Percentiles rank a stretch among this genome's conserved stretches.
Evolutionary conservation across 2,888 invertebrate genomes (phyloP).

Genomic region (Trichacis sp.): DNA sequence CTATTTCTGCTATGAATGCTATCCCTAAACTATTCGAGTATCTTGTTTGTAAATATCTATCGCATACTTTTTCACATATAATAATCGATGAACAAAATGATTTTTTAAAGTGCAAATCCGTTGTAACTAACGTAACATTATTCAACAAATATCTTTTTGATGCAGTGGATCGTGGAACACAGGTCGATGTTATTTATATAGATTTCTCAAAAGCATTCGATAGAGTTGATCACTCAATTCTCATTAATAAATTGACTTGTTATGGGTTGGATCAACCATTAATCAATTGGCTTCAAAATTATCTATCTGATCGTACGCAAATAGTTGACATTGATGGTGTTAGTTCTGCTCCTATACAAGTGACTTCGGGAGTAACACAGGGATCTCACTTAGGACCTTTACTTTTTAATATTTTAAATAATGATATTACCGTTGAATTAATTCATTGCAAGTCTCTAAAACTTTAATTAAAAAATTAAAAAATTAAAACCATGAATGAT

Average conservation of each 20-base stretch:
- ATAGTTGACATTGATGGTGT: no score
- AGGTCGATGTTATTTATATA: constrained; percentile 27
- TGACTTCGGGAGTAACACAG: no score
- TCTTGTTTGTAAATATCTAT: neutral
- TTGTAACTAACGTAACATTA: constrained; percentile 17
- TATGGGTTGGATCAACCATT: neutral
- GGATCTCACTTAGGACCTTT: no score
- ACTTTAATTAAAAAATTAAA: no score
- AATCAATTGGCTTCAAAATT: neutral
- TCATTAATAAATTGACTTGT: constrained; percentile 3
- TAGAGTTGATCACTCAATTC: constrained; percentile 14
- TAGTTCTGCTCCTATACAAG: no score
- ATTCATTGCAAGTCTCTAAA: no score
- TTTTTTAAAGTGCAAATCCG: constrained; percentile 19
- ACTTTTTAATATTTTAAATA: no score
- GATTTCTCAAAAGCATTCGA: constrained; percentile 31
- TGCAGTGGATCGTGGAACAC: neutral
- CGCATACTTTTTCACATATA: neutral
- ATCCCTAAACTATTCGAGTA: constrained; percentile 23
- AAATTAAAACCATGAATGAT: no score
- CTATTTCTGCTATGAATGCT: constrained; percentile 12
- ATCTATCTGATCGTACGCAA: neutral
- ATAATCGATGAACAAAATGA: constrained; percentile 25
- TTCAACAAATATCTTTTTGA: constrained; percentile 14
- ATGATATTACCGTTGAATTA: no score